Conservation (phyloP, 2,797 vertebrate genomes). For the Lepilemur septentrionalis region DNA sequence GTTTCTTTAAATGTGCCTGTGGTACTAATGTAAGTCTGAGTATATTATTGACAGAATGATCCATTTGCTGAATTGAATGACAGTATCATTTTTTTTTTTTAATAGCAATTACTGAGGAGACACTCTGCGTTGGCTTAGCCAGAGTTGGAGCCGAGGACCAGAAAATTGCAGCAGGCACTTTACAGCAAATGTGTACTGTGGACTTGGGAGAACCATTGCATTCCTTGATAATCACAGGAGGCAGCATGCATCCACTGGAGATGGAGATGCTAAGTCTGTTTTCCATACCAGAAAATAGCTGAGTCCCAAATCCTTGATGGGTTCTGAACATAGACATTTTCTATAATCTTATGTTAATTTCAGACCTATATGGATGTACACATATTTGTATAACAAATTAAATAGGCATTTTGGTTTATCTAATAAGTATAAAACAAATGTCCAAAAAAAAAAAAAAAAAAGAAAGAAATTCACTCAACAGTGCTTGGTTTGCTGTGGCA, state of each 20-base stretch:
- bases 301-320: conserved; percentile 68
- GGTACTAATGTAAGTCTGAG: not conserved
- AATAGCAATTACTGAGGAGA: conserved; percentile 91
- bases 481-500: not conserved
- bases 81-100: not conserved
- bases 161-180: conserved; percentile 86
- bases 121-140: conserved; percentile 93
- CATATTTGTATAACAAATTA: not conserved
- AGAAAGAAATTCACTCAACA: not conserved
- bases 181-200: conserved; percentile 89
- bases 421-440: not conserved
- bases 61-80: not conserved
- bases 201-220: conserved; percentile 93
- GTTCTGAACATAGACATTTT: not conserved
- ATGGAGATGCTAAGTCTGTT: conserved; percentile 93
- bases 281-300: conserved; percentile 82
- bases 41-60: not conserved
- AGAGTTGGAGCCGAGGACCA: conserved; percentile 93
- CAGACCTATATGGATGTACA: not conserved
- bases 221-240: conserved; percentile 93
- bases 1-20: not conserved
- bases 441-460: not conserved
- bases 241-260: conserved; percentile 94
- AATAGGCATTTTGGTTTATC: not conserved
- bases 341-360: not conserved